Evolutionary conservation across 2,113 vertebrate species (phyloP).

Genomic region (Hemicordylus capensis): DNA sequence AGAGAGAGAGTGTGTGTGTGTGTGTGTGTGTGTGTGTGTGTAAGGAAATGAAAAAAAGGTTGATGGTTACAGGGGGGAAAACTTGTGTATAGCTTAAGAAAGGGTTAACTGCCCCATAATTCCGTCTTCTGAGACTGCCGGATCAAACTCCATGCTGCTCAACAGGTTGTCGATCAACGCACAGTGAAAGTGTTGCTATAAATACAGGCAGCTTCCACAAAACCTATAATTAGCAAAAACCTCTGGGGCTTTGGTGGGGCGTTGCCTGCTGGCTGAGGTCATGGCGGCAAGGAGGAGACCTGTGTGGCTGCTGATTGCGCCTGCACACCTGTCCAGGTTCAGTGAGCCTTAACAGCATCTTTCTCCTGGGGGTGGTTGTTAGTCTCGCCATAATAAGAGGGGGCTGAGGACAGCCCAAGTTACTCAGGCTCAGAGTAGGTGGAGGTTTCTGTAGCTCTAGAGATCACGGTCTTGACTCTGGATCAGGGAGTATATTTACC

Average conservation of each 20-base stretch:
- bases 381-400: too few species aligned
- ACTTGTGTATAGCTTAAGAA: neutral
- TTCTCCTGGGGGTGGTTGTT: neutral
- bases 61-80: too few species aligned
- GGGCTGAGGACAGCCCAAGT: too few species aligned
- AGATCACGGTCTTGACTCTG: neutral
- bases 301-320: neutral
- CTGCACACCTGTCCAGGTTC: slow-evolving; percentile 41
- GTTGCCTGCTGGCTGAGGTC: rapidly evolving
- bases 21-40: too few species aligned
- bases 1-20: neutral
- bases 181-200: neutral
- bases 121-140: neutral
- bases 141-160: neutral
- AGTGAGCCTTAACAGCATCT: neutral
- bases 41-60: too few species aligned
- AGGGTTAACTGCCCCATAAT: neutral
- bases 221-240: slow-evolving; percentile 40
- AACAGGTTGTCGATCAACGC: neutral
- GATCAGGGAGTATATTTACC: neutral
- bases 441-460: neutral
- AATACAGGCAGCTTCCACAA: slow-evolving; percentile 21
- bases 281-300: slow-evolving; percentile 46
- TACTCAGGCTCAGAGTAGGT: too few species aligned
- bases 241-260: neutral